Base-by-base conservation (phyloP, 35 echinoderm and acorn worm genomes). In the Apostichopus parvimensis region DNA sequence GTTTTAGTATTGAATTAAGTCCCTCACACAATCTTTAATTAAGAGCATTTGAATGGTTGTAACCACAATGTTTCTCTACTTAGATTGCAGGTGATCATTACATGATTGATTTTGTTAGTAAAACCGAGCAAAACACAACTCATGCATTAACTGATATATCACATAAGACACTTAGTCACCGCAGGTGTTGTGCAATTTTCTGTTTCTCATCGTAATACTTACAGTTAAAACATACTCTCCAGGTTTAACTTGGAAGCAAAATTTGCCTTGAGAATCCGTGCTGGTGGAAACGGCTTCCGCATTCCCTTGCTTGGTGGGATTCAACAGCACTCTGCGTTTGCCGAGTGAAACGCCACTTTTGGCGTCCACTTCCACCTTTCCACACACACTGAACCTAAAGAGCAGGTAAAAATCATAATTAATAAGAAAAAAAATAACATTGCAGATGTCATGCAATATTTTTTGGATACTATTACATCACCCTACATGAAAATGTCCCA, bases 311-410 rank as follows among this genome's bases (percentile, higher is more conserved):
- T 90, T 90, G 0, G 88, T 26, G 17, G 91, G 91, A 28, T 92
- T 91, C 55, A 97, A 80, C 55, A 66, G 77, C 17, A 98, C 91
- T 73, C 87, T 91, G 12, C 95, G 82, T 22, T 92, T 86, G 64
- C 84, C 90, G 15, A 83, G 64, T 6, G 93, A 64, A 17, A 86
- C 53, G n/a, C 93, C 54, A 56, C 70, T 76, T 70, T 80, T 80
- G 23, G 73, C 68, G 59, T 96, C 95, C 71, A 96, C 91, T 18
- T 79, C 73, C 12, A 98, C 86, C 9, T 87, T 87, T 1, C 96
- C 96, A 77, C 96, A 98, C 11, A 95, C 24, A 58, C 91, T 95
- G 66, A 98, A 98, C 62, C 96, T 98, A 77, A 64, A 89, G 56
- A 26, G 25, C 17, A 45, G n/a, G 78, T 45, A 45, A 45, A 61